phyloP scores from a whole-genome alignment of 2,888 invertebrate species.

The Tanytarsus gracilentus region DNA sequence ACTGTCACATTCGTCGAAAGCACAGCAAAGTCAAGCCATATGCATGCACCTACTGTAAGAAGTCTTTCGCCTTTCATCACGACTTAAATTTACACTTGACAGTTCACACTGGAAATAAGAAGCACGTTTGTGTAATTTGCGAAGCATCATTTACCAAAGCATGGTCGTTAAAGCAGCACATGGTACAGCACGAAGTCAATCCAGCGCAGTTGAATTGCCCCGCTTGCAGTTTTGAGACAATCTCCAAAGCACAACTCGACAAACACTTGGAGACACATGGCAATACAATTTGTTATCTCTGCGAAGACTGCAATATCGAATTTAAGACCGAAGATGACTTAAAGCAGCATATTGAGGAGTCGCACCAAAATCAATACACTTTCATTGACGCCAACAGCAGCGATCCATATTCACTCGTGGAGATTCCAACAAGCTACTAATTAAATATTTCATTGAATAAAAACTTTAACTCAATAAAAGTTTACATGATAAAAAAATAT shows the following conservation, averaged over 20 bases:
- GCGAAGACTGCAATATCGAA: not conserved
- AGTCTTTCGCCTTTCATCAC: conserved; percentile 17
- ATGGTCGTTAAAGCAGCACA: conserved; percentile 15
- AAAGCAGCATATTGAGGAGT: not conserved
- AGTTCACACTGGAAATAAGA: conserved; percentile 17
- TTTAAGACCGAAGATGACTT: not conserved
- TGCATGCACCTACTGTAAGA: not conserved
- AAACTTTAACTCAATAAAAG: too few relatives aligned
- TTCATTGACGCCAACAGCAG: not conserved
- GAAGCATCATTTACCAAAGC: conserved; percentile 22
- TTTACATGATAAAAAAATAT: too few relatives aligned
- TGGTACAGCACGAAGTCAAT: conserved; percentile 10
- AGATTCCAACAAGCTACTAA: not conserved
- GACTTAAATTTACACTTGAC: conserved; percentile 9
- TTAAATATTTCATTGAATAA: too few relatives aligned
- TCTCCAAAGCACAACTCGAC: not conserved
- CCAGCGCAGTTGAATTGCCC: not conserved
- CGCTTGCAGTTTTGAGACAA: conserved; percentile 3
- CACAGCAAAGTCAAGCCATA: conserved; percentile 7
- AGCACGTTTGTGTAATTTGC: conserved; percentile 12
- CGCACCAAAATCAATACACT: not conserved
- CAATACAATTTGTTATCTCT: not conserved
- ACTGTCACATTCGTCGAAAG: conserved; percentile 19
- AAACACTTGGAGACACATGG: not conserved
- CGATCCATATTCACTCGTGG: not conserved